Conservation (phyloP, 1,140 invertebrate species). For the Lysiphlebus fabarum region DNA sequence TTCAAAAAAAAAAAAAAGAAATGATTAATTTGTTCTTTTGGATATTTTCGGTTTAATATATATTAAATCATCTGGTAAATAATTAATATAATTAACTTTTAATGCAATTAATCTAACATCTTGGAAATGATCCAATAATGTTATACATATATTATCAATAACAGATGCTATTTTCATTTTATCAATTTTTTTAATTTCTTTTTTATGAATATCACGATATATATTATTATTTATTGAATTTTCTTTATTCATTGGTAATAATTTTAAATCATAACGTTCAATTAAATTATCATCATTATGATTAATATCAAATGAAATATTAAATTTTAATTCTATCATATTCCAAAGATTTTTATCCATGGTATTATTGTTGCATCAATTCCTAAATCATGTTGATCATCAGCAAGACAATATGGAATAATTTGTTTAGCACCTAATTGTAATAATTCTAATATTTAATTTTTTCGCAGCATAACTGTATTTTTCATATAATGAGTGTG, state of each 20-base stretch:
- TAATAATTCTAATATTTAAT: conserved; percentile 71
- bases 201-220: conserved; percentile 37
- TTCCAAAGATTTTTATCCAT: conserved; percentile 77
- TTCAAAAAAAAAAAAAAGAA: conserved; percentile 60
- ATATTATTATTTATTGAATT: conserved; percentile 17
- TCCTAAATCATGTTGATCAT: conserved; percentile 96
- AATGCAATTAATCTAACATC: conserved; percentile 87
- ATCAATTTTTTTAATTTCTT: conserved; percentile 30
- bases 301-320: conserved; percentile 33
- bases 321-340: conserved; percentile 49
- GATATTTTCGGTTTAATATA: conserved; percentile 83
- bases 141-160: conserved; percentile 62
- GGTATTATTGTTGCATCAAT: conserved; percentile 78
- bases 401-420: conserved; percentile 72
- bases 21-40: conserved; percentile 66
- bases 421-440: conserved; percentile 77
- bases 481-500: conserved; percentile 89
- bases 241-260: conserved; percentile 16
- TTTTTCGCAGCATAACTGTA: conserved; percentile 96
- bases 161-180: conserved; percentile 37
- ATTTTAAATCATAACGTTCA: conserved; percentile 31
- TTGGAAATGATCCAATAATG: conserved; percentile 68
- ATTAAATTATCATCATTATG: conserved; percentile 25
- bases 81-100: conserved; percentile 57
- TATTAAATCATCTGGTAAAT: conserved; percentile 84